Percentiles rank a stretch among this genome's conserved stretches.
Evolutionary conservation across 1,140 invertebrate species (phyloP).

Genomic region (Meteorus sp.): DNA sequence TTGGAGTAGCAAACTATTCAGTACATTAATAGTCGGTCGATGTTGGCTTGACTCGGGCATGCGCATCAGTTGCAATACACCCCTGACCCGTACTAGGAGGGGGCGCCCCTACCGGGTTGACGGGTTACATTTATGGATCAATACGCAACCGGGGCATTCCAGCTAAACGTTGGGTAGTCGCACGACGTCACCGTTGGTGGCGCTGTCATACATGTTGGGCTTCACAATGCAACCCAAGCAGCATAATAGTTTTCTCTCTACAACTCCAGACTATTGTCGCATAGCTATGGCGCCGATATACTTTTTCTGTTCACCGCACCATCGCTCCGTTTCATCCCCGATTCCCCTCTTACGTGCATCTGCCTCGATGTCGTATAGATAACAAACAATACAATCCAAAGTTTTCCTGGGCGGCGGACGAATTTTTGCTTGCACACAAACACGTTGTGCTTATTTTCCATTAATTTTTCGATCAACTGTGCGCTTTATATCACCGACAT

Average conservation of each 20-base stretch:
- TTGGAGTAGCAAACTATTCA: too few species aligned
- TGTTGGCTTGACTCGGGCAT: conserved; percentile 18
- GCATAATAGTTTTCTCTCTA: too few species aligned
- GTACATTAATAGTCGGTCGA: conserved; percentile 19
- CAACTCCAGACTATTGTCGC: conserved; percentile 21
- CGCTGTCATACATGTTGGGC: conserved; percentile 11
- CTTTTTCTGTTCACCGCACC: too few species aligned
- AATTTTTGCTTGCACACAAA: too few species aligned
- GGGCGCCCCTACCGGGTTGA: conserved; percentile 7
- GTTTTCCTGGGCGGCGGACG: too few species aligned
- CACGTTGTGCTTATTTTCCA: too few species aligned
- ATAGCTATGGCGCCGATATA: conserved; percentile 22
- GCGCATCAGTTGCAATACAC: conserved; percentile 20
- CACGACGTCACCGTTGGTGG: conserved; percentile 26
- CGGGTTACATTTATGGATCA: conserved; percentile 42
- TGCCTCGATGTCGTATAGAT: too few species aligned
- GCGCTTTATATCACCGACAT: too few species aligned
- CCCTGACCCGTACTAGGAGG: conserved; percentile 29
- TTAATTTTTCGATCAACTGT: too few species aligned
- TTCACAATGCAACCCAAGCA: not conserved
- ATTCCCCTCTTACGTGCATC: too few species aligned
- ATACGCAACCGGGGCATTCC: conserved; percentile 57
- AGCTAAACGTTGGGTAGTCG: conserved; percentile 33
- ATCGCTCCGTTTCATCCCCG: too few species aligned
- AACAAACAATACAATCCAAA: too few species aligned